These are phyloP conservation scores for Parazoanthus swiftii DNA, from an alignment of 92 coral and sea anemone genomes.

Conservation along the genomic window DNA sequence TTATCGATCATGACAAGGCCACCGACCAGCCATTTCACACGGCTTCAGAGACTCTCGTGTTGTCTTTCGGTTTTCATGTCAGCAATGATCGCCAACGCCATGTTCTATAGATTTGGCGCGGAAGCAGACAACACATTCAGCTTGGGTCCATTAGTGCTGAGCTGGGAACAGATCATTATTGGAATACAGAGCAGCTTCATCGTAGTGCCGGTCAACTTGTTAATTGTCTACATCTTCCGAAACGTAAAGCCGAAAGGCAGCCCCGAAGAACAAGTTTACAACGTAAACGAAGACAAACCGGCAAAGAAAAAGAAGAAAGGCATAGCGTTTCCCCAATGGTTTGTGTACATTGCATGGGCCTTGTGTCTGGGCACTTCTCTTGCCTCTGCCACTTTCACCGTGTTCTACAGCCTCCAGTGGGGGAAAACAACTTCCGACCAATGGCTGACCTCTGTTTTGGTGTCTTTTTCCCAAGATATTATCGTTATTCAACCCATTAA, in stretches of 20 bases:
- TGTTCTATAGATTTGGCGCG: constrained; percentile 92
- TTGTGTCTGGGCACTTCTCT: constrained; percentile 69
- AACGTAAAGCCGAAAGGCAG: constrained; percentile 63
- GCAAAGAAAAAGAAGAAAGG: constrained; percentile 34
- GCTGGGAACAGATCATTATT: constrained; percentile 76
- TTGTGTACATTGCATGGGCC: constrained; percentile 78
- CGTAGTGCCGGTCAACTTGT: constrained; percentile 82
- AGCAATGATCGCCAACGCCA: constrained; percentile 93
- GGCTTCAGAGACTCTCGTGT: constrained; percentile 94
- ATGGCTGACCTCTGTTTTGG: constrained; percentile 89
- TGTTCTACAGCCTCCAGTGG: constrained; percentile 93
- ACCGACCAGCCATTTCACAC: constrained; percentile 90
- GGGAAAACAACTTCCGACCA: constrained; percentile 89
- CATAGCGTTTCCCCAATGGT: constrained; percentile 67
- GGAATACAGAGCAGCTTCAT: constrained; percentile 89
- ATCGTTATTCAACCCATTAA: constrained; percentile 91
- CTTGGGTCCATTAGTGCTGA: constrained; percentile 81
- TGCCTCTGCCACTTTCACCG: constrained; percentile 81
- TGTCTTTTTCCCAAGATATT: constrained; percentile 94
- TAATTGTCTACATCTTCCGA: constrained; percentile 83
- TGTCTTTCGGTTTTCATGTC: constrained; percentile 85
- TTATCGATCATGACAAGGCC: constrained; percentile 92
- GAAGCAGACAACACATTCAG: constrained; percentile 71
- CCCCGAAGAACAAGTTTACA: constrained; percentile 45
- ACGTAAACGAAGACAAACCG: constrained; percentile 41